Percentiles rank a stretch among this genome's conserved stretches.
Conservation (phyloP, 2,888 invertebrate species). For the Cephus sareptanus region DNA sequence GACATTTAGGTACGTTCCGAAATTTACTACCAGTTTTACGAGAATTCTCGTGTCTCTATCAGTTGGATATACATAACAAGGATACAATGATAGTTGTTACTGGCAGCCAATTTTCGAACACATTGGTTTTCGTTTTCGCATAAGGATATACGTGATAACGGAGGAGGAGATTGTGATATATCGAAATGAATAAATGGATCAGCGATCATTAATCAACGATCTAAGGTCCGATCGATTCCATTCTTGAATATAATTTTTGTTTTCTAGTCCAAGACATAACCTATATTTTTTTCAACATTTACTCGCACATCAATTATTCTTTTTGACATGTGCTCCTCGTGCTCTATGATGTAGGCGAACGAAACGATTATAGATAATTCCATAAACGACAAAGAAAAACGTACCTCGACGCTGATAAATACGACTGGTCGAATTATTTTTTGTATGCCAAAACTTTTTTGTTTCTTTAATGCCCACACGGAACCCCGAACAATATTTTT, state of each 20-base stretch:
- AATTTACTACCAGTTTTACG: too few relatives aligned
- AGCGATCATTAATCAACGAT: neutral
- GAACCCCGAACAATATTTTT: neutral
- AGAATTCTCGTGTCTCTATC: too few relatives aligned
- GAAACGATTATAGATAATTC: neutral
- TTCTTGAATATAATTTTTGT: neutral
- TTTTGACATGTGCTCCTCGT: neutral
- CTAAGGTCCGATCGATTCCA: neutral
- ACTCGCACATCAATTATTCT: neutral
- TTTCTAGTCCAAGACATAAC: neutral
- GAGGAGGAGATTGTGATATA: neutral
- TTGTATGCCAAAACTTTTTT: neutral
- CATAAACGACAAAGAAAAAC: neutral
- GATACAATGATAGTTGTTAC: too few relatives aligned
- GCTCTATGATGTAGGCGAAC: neutral
- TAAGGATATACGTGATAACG: neutral
- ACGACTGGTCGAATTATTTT: neutral
- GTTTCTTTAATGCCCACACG: neutral
- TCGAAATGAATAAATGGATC: neutral
- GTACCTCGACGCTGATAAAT: neutral
- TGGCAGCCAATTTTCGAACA: too few relatives aligned
- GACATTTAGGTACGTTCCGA: neutral
- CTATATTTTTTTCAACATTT: neutral
- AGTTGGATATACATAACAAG: too few relatives aligned
- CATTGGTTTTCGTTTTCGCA: neutral